Conservation (phyloP, 2,888 invertebrate species). For the Stenurella melanura region DNA sequence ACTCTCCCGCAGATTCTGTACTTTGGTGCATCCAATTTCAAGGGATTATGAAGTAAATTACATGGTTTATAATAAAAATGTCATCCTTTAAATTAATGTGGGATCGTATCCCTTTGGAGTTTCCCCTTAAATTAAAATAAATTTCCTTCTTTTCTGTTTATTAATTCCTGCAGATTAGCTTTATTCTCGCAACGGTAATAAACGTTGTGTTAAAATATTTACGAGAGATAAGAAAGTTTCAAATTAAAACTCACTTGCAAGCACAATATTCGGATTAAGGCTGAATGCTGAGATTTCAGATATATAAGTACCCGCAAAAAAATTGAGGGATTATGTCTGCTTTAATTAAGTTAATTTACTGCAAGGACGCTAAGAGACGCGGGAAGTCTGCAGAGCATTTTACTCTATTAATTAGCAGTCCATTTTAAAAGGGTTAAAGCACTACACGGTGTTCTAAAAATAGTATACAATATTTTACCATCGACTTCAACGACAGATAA, state of each 20-base stretch:
- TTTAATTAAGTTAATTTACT: constrained; percentile 13
- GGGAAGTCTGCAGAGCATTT: neutral
- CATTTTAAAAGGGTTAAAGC: no score
- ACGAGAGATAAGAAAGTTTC: constrained; percentile 32
- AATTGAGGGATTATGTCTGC: constrained; percentile 7
- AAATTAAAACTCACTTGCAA: constrained; percentile 33
- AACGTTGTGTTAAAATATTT: constrained; percentile 39
- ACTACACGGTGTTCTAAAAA: no score
- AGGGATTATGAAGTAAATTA: neutral
- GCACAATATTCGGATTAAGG: constrained; percentile 22
- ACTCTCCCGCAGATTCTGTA: neutral
- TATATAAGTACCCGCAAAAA: constrained; percentile 4
- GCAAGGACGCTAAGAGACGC: neutral
- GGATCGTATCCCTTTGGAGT: neutral
- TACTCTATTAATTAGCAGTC: no score
- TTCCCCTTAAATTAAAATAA: constrained; percentile 28
- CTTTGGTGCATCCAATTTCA: neutral
- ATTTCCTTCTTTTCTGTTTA: constrained; percentile 28
- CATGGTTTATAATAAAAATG: constrained; percentile 19
- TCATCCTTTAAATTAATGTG: constrained; percentile 12
- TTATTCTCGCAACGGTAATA: constrained; percentile 21
- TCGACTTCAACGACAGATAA: no score
- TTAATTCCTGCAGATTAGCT: constrained; percentile 33
- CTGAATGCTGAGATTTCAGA: constrained; percentile 4
- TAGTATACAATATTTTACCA: no score